Conservation (phyloP, 2,113 vertebrate genomes). For the Epinephelus moara region DNA sequence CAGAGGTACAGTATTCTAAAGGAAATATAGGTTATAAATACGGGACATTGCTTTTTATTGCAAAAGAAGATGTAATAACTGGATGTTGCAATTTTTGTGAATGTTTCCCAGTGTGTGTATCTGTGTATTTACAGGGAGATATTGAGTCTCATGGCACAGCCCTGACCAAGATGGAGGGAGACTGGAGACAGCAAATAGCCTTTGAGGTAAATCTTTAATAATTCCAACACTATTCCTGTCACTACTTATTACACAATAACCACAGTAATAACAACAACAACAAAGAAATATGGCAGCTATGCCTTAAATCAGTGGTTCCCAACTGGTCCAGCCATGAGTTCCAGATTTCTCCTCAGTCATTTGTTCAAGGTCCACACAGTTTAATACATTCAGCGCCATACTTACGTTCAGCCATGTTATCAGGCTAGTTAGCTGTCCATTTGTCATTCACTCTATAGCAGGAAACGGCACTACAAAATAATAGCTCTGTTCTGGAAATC, state of each 20-base stretch:
- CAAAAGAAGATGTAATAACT: neutral
- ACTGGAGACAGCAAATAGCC: slow-evolving; percentile 81
- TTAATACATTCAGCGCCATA: too few relatives aligned
- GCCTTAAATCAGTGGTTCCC: too few relatives aligned
- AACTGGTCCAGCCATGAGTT: too few relatives aligned
- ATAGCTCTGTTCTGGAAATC: too few relatives aligned
- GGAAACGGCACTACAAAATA: too few relatives aligned
- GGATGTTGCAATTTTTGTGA: neutral
- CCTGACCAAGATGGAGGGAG: slow-evolving; percentile 86
- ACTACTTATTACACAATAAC: neutral
- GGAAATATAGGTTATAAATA: neutral
- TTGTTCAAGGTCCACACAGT: too few relatives aligned
- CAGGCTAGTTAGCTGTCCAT: too few relatives aligned
- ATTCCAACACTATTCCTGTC: neutral
- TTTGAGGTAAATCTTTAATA: slow-evolving; percentile 83
- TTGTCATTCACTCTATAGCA: too few relatives aligned
- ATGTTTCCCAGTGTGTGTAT: neutral
- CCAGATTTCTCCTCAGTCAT: too few relatives aligned
- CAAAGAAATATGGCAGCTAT: too few relatives aligned
- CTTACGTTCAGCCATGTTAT: too few relatives aligned
- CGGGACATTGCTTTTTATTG: neutral
- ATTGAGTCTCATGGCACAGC: slow-evolving; percentile 85
- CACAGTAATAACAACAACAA: too few relatives aligned
- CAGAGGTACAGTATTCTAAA: neutral
- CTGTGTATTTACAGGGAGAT: slow-evolving; percentile 80